phyloP scores from a whole-genome alignment of 2,797 vertebrate genomes.

The Gymnothorax javanicus region DNA sequence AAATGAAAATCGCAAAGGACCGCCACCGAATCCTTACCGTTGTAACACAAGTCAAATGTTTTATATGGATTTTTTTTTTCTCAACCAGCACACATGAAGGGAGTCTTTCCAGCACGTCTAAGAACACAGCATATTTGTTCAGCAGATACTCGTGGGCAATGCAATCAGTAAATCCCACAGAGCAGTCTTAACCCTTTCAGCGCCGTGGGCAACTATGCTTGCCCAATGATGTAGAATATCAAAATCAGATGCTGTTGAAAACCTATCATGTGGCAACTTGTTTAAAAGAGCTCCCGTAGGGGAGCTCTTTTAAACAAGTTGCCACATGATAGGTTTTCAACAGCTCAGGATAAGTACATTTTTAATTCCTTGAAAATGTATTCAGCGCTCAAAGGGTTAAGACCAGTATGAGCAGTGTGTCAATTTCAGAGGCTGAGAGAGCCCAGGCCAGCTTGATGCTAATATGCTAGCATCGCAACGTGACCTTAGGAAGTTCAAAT shows the following conservation, averaged over 20 bases:
- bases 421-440: slow-evolving; percentile 56
- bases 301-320: too few relatives aligned
- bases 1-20: not conserved
- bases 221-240: too few relatives aligned
- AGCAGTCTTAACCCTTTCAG: not conserved
- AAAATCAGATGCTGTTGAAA: too few relatives aligned
- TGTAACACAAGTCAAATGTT: not conserved
- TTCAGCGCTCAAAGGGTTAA: not conserved
- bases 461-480: slow-evolving; percentile 9
- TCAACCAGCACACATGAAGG: not conserved
- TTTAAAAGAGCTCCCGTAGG: too few relatives aligned
- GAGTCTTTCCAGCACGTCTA: not conserved
- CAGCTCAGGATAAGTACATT: too few relatives aligned
- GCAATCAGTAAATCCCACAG: not conserved
- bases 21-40: too few relatives aligned
- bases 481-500: slow-evolving; percentile 47
- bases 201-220: too few relatives aligned
- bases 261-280: too few relatives aligned
- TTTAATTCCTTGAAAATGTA: too few relatives aligned
- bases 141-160: not conserved
- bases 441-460: slow-evolving; percentile 62
- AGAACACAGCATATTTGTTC: not conserved
- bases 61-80: not conserved
- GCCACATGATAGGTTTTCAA: too few relatives aligned
- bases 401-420: not conserved